phyloP scores from a whole-genome alignment of 2,797 vertebrate species.

The Leuciscus waleckii region DNA sequence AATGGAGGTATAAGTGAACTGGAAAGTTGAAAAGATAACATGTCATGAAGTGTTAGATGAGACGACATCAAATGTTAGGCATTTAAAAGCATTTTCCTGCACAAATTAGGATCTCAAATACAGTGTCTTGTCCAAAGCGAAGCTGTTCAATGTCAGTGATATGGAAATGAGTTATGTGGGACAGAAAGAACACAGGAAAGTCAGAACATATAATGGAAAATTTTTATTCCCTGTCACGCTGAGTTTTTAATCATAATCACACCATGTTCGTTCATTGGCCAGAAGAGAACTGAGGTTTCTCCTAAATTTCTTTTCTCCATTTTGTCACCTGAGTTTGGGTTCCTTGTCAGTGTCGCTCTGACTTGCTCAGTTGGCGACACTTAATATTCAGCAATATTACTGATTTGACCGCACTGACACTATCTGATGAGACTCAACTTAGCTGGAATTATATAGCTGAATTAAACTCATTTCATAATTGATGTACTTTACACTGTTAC shows the following conservation, averaged over 20 bases:
- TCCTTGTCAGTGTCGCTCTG: not conserved
- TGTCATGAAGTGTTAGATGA: not conserved
- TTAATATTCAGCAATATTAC: not conserved
- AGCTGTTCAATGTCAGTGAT: slow-evolving; percentile 81
- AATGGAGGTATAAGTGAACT: slow-evolving; percentile 84
- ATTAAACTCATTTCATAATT: not conserved
- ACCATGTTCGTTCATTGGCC: not conserved
- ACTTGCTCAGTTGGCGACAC: not conserved
- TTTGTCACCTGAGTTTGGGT: not conserved
- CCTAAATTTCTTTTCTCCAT: not conserved
- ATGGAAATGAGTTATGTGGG: slow-evolving; percentile 79
- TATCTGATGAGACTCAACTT: not conserved
- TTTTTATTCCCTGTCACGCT: not conserved
- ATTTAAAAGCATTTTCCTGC: slow-evolving; percentile 44
- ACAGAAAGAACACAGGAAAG: slow-evolving; percentile 18
- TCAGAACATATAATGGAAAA: slow-evolving; percentile 16
- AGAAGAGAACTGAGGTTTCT: not conserved
- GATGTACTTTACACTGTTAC: not conserved
- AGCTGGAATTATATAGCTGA: not conserved
- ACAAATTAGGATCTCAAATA: slow-evolving; percentile 58
- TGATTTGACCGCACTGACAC: not conserved
- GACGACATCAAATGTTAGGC: not conserved
- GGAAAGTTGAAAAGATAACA: slow-evolving; percentile 72
- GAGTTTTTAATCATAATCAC: not conserved
- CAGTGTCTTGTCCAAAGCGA: slow-evolving; percentile 74